Percentiles rank a stretch among this genome's conserved stretches.
phyloP scores from a whole-genome alignment of 2,888 invertebrate species.

The Deilephila porcellus region DNA sequence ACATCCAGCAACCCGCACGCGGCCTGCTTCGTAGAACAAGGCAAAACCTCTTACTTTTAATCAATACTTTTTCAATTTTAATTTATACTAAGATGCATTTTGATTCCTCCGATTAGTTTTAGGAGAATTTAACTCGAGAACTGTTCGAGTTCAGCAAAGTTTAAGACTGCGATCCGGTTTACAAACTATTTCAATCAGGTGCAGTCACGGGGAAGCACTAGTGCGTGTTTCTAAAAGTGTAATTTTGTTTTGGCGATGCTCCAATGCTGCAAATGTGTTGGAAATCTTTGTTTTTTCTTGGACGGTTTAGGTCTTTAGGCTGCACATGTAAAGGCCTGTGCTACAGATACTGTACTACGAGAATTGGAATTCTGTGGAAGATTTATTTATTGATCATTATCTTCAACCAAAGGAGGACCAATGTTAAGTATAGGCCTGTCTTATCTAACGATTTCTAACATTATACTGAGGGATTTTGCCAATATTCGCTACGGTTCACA shows the following conservation, averaged over 20 bases:
- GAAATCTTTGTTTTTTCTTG: slow-evolving; percentile 33
- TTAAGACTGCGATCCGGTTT: neutral
- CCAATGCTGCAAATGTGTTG: slow-evolving; percentile 37
- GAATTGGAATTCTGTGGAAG: no score
- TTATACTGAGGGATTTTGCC: no score
- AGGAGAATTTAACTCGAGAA: neutral
- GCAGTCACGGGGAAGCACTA: slow-evolving; percentile 8
- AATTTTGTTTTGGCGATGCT: slow-evolving; percentile 40
- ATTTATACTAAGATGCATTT: neutral
- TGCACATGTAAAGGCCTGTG: neutral
- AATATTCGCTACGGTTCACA: no score
- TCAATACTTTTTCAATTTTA: no score
- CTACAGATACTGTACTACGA: no score
- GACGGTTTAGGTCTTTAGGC: slow-evolving; percentile 35
- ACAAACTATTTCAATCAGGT: slow-evolving; percentile 2
- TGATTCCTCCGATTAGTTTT: neutral
- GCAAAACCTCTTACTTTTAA: no score
- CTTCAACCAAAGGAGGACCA: no score
- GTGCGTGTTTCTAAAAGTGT: slow-evolving; percentile 41
- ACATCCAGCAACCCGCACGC: no score
- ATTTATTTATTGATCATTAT: no score
- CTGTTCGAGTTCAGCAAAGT: neutral
- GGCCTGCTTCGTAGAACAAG: no score
- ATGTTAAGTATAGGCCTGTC: no score
- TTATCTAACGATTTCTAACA: no score